Conservation (phyloP, 2,113 vertebrate genomes). For the Corydoras maculifer region DNA sequence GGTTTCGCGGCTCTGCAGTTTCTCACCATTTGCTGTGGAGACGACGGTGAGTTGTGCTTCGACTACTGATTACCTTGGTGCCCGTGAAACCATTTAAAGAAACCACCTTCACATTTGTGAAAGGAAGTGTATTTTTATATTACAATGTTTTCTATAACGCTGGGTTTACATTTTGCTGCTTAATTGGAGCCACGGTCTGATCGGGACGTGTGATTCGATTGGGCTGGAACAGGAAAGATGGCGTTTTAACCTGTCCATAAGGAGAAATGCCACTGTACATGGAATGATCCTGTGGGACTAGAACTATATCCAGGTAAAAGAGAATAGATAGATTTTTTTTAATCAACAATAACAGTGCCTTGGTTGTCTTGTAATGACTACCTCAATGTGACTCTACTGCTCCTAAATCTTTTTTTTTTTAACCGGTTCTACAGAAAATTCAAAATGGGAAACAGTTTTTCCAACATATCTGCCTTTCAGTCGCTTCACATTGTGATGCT, state of each 20-base stretch:
- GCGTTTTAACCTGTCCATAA: slow-evolving; percentile 41
- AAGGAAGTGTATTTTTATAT: neutral
- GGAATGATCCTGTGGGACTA: neutral
- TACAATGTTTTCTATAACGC: slow-evolving; percentile 1
- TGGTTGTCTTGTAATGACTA: neutral
- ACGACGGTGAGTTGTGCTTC: neutral
- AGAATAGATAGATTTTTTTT: neutral
- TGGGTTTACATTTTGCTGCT: neutral
- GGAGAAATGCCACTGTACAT: slow-evolving; percentile 52
- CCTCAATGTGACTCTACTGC: neutral
- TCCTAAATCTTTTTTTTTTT: neutral
- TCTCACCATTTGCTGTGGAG: slow-evolving; percentile 7
- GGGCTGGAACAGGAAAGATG: slow-evolving; percentile 19
- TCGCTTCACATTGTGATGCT: slow-evolving; percentile 96
- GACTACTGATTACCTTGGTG: slow-evolving; percentile 16
- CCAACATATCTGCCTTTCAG: slow-evolving; percentile 94
- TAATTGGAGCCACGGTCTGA: neutral
- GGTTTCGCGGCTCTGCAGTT: slow-evolving; percentile 24
- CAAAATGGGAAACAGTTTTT: slow-evolving; percentile 89
- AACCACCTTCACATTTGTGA: neutral
- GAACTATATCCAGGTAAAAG: neutral
- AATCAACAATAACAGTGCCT: neutral
- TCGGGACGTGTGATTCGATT: slow-evolving; percentile 4
- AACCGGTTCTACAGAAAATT: neutral
- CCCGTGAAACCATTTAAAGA: neutral